Base-by-base conservation (phyloP, 2,113 vertebrate species). In the Scomber japonicus region DNA sequence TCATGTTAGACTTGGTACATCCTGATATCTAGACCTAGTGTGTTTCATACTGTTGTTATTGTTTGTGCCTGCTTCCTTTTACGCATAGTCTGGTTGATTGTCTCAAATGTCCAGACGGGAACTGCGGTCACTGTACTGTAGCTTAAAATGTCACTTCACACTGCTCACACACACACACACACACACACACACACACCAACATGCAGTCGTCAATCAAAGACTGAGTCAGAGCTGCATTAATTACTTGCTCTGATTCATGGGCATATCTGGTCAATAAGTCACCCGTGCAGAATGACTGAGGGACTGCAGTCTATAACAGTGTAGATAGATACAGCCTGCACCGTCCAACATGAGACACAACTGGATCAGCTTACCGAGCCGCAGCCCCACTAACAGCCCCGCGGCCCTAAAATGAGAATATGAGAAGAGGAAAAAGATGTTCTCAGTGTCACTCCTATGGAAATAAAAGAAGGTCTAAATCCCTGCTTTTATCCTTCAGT, bases 201-300 rank as follows among this genome's bases (percentile, higher is more conserved):
- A 56, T 27, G 60, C 60, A 66, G 24, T 17, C 48, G 24, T n/a
- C 64, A 50, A 85, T 80, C 86, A 87, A 78, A 84, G 66, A 53
- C 71, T 21, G 83, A 86, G 66, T 83, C 86, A 73, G 72, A 68
- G 56, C 60, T 53, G 66, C 64, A 46, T 82, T 90, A 82, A 90
- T 88, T 66, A 89, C 73, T 78, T 53, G 74, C 82, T 73, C 77
- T 90, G 88, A 87, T 83, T 92, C 89, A 81, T 55, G 66, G 57
- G 46, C 80, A 75, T 67, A 71, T 79, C 60, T 65, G 62, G 80
- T 88, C 89, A 65, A 88, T 89, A 89, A 91, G 78, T 88, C 89
- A 80, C 44, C 69, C 65, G 11, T 81, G 87, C 79, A 82, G 80
- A 90, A 76, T 51, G 74, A 83, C 59, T 60, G 57, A 64, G 54